Base-by-base conservation (phyloP, 1,140 invertebrate genomes). In the Pseudomyrmex dendroicus region DNA sequence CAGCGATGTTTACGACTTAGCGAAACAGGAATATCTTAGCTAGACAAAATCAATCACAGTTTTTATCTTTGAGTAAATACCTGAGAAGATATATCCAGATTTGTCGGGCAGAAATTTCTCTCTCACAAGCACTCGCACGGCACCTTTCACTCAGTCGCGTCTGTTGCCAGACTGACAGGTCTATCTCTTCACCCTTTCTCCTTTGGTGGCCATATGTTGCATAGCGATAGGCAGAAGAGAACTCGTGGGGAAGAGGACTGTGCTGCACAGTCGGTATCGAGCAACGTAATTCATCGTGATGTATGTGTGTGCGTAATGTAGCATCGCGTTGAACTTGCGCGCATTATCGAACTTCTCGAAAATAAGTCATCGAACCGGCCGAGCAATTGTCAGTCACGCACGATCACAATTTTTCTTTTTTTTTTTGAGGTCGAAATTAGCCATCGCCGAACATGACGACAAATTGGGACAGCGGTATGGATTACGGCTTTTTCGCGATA, bases 391-490 rank as follows among this genome's bases (percentile, higher is more conserved):
- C 64, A 22, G 61, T 76, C 76, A 70, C 54, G 12, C 59, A 56
- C 9, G 13, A 54, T 7, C 15, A 44, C 46, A 63, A 63, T 73
- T 63, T 63, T 74, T 4, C 7, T 50, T 74, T 74, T 2, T 8
- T 50, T 74, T 74, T 54, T 56, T n/a, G 17, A 46, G 9, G 0
- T 62, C 61, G 35, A 82, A 82, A 54, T 3, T 50, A n/a, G 2
- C 17, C 17, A 73, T 52, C 10, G 9, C 9, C 10, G 5, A 82
- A 64, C 25, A 59, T 82, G 59, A 82, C 44, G 35, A 66, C n/a
- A 20, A 74, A 82, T 82, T 82, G 78, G 78, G 54, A 64, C 50
- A 62, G 9, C 64, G 56, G 17, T 52, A 82, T 82, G 25, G 13
- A 82, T 63, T 74, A 74, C n/a, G 13, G 70, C 10, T 82, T 74